Conservation (phyloP, 2,113 vertebrate species). For the Naja naja region DNA sequence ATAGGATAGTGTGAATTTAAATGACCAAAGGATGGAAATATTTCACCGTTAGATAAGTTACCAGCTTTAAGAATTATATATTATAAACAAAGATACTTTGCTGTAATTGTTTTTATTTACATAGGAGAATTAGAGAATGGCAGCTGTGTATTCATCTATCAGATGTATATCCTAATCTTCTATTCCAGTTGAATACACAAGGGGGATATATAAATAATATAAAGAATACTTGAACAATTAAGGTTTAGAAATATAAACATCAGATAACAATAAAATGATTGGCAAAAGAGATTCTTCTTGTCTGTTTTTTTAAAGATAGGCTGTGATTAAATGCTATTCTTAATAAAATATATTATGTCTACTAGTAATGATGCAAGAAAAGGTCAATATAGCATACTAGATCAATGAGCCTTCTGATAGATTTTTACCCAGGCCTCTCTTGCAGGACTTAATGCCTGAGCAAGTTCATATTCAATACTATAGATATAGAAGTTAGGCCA, state of each 20-base stretch:
- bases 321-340: neutral
- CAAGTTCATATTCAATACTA: neutral
- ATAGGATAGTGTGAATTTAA: neutral
- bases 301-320: neutral
- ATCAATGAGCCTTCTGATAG: neutral
- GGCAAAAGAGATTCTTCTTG: neutral
- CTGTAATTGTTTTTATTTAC: neutral
- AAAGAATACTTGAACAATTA: neutral
- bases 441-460: neutral
- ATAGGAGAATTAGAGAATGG: neutral
- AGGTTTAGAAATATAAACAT: neutral
- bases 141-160: neutral
- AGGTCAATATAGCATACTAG: neutral
- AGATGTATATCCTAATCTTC: neutral
- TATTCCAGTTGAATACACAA: neutral
- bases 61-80: neutral
- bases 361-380: neutral
- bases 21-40: neutral
- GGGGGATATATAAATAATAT: neutral
- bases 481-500: neutral
- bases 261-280: neutral
- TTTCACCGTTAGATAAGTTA: neutral
- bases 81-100: neutral
- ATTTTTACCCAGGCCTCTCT: neutral
- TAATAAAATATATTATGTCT: neutral